Base-by-base conservation (phyloP, 1,140 invertebrate species). In the Lepidurus packardi region DNA sequence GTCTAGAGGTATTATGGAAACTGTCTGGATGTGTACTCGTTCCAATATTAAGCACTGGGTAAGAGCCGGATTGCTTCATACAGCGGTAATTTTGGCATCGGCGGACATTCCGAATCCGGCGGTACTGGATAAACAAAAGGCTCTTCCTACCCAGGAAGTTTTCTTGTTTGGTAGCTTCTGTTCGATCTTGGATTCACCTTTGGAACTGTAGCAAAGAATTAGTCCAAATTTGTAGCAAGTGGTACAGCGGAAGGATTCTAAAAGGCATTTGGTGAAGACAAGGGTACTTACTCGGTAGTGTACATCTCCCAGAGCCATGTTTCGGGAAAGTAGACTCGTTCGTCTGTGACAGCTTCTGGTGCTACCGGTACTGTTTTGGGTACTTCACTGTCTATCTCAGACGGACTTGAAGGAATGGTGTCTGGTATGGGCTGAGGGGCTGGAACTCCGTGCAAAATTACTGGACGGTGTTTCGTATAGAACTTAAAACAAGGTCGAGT, bases 221-320 rank as follows among this genome's bases (percentile, higher is more conserved):
- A 16, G 7, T 7, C 16, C 0, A 7, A 11, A 65, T 65, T 9
- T 65, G 34, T 34, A n/a, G 3, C 0, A 34, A 34, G 4, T 3
- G 34, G 34, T 34, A 4, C 34, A 34, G 34, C 5, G 0, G 8
- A 65, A 65, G 7, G 7, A 65, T 16, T 13, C 16, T 34, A 4
- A 34, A 34, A 2, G 34, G 0, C 34, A 34, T 2, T 34, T 2
- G 34, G 4, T 34, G 34, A 34, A 34, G 34, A 34, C 53, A 24
- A 43, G 45, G 11, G 78, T 75, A 21, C 53, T 65, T 65, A 65
- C 53, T 65, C 53, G 13, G 21, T 21, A 65, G 53, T 65, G 53
- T 21, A 21, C 13, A 65, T n/a, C 16, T 65, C 53, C 53, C 53
- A 65, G 53, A 65, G 53, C 53, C 16, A 16, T 0, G 53, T 65